phyloP scores from a whole-genome alignment of 1,140 invertebrate genomes.

The Zaprionus camerounensis region DNA sequence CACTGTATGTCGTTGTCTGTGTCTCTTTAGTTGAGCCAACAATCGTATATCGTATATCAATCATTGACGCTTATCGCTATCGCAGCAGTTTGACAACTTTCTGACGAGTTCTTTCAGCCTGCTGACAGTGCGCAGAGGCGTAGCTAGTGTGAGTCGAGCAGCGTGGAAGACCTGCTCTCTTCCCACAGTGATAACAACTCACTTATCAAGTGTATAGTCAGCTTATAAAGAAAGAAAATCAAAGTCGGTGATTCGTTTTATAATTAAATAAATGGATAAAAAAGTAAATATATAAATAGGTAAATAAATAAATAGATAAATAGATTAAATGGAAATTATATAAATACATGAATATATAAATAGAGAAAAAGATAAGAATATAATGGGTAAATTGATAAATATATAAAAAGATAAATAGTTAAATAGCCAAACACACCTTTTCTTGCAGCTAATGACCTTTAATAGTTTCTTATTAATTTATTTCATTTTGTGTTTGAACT shows the following conservation, averaged over 20 bases:
- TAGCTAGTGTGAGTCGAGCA: neutral
- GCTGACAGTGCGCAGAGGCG: neutral
- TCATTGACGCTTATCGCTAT: slow-evolving; percentile 28
- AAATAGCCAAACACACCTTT: too few species aligned
- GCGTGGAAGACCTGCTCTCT: neutral
- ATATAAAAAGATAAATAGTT: too few species aligned
- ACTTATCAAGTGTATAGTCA: neutral
- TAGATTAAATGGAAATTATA: too few species aligned
- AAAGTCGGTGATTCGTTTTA: too few species aligned
- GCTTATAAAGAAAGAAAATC: neutral
- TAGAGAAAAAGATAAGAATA: too few species aligned
- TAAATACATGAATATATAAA: too few species aligned
- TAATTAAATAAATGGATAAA: too few species aligned
- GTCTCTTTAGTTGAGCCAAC: neutral
- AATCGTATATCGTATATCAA: slow-evolving; percentile 34
- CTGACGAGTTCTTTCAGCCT: slow-evolving; percentile 16
- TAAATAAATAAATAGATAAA: too few species aligned
- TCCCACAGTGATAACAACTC: neutral
- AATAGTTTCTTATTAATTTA: neutral
- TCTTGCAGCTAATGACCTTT: neutral
- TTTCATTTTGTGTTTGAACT: neutral
- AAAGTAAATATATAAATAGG: too few species aligned
- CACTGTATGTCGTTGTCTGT: neutral
- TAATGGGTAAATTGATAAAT: too few species aligned
- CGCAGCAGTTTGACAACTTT: slow-evolving; percentile 10